A percentile compares a stretch with the other conserved stretches of the same genome.
Conservation (phyloP, 2,113 vertebrate genomes). For the Condylura cristata region DNA sequence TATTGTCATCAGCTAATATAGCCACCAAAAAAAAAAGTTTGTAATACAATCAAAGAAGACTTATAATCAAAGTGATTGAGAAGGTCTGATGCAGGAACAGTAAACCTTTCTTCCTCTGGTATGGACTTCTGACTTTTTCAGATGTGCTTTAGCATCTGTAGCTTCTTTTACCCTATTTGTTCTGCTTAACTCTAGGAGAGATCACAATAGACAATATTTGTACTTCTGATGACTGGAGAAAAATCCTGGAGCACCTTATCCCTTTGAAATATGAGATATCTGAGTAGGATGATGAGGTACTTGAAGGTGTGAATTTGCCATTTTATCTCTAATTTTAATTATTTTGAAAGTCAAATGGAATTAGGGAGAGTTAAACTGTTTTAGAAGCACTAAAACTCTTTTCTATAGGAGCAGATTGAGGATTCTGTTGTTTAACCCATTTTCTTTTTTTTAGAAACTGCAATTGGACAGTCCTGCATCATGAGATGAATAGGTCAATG, state of each 20-base stretch:
- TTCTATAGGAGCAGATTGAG: background rate
- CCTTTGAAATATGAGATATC: background rate
- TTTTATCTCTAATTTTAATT: slow-evolving; percentile 24
- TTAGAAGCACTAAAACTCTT: background rate
- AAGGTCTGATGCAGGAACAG: background rate
- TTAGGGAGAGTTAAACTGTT: background rate
- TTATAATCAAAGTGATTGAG: background rate
- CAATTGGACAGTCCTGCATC: background rate
- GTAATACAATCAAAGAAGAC: background rate
- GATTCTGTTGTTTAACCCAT: background rate
- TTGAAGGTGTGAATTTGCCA: slow-evolving; percentile 5
- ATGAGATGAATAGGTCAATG: background rate
- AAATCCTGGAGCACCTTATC: background rate
- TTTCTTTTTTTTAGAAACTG: background rate
- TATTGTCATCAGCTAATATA: background rate
- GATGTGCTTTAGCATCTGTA: background rate
- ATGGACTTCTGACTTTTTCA: background rate
- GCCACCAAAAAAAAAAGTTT: background rate
- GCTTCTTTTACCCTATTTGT: background rate
- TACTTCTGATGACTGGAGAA: background rate
- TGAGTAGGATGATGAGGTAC: background rate
- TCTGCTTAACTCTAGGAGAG: background rate
- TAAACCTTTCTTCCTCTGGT: background rate
- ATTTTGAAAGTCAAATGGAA: slow-evolving; percentile 27
- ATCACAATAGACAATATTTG: background rate